Percentiles rank a stretch among this genome's conserved stretches.
Evolutionary conservation across 2,888 invertebrate species (phyloP).

Genomic region (Scaptomyza cyrtandrae): DNA sequence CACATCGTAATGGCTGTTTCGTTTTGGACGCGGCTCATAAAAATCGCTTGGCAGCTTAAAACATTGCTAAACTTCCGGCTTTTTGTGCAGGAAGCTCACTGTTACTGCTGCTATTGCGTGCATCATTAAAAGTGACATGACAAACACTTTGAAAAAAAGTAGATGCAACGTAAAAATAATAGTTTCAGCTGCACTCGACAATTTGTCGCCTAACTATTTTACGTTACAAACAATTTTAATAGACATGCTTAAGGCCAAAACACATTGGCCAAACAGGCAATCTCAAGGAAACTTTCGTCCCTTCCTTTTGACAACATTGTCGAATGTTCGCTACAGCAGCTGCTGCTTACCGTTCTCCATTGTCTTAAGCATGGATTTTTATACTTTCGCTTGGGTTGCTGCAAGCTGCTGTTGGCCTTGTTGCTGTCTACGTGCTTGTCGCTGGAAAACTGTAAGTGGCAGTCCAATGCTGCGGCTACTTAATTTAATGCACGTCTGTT

Average conservation of each 20-base stretch:
- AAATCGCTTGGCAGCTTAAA: slow-evolving; percentile 70
- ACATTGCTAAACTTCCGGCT: slow-evolving; percentile 76
- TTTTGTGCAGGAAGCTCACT: slow-evolving; percentile 57
- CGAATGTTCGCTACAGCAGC: slow-evolving; percentile 36
- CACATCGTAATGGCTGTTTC: slow-evolving; percentile 41
- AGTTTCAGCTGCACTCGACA: slow-evolving; percentile 51
- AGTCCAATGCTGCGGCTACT: slow-evolving; percentile 72
- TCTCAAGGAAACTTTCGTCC: slow-evolving; percentile 8
- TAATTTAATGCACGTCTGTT: slow-evolving; percentile 80
- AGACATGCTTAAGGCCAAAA: slow-evolving; percentile 77
- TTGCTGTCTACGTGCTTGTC: slow-evolving; percentile 66
- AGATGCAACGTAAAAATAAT: slow-evolving; percentile 66
- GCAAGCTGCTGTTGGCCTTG: slow-evolving; percentile 27
- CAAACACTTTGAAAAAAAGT: slow-evolving; percentile 43
- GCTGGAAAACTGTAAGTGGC: slow-evolving; percentile 59
- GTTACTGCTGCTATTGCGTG: slow-evolving; percentile 43
- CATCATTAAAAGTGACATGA: slow-evolving; percentile 73
- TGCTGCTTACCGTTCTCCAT: slow-evolving; percentile 33
- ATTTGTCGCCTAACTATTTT: slow-evolving; percentile 43
- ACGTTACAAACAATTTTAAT: slow-evolving; percentile 77
- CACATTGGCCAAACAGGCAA: slow-evolving; percentile 52
- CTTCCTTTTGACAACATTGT: slow-evolving; percentile 65
- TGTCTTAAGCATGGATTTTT: slow-evolving; percentile 49
- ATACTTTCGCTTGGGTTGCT: slow-evolving; percentile 25
- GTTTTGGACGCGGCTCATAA: slow-evolving; percentile 58